Evolutionary conservation across 1,140 invertebrate species (phyloP), one percentile per base, ranked within the genome.

Genomic region (Drosophila takahashii): DNA sequence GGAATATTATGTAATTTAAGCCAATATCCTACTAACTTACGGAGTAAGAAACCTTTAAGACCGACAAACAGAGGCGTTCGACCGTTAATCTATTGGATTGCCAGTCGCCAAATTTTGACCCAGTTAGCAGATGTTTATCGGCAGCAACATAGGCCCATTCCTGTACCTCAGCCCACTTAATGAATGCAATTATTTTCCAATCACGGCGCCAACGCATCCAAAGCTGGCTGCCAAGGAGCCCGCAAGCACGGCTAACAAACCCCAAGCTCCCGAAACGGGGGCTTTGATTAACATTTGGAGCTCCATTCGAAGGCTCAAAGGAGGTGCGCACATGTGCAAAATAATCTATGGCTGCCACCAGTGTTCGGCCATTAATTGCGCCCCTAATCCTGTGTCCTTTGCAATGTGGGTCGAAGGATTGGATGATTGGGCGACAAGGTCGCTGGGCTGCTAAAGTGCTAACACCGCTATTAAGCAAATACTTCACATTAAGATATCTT

Each of bases 101-200:
- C 41, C 64, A 70, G 39, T 44, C 16, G 45, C 44, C 47, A 32
- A 58, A 70, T 66, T 48, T 45, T 76, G 80, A 71, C 57, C 65
- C 57, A 76, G 53, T 81, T 64, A 61, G 34, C 59, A 59, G 60
- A 37, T 54, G 39, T 41, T 58, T 44, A 62, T 44, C 51, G 29
- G 34, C 8, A 29, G 22, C 51, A 27, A 27, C 42, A 11, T 52
- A 64, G 47, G 11, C 15, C 34, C 26, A 36, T 16, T 15, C n/a
- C 34, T 42, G 26, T 36, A 34, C 37, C 41, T 29, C 45, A 62
- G 66, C 59, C 60, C 27, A 41, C 42, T 51, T 83, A 86, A 87
- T 79, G 60, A 83, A 77, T 79, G 83, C 62, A 87, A 87, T 89
- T 89, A 87, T 65, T 79, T 77, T 67, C 66, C 79, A 87, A 83